A percentile compares a stretch with the other conserved stretches of the same genome.
These are phyloP conservation scores for Troides helena DNA, from an alignment of 2,888 invertebrate genomes.

Conservation along the genomic window DNA sequence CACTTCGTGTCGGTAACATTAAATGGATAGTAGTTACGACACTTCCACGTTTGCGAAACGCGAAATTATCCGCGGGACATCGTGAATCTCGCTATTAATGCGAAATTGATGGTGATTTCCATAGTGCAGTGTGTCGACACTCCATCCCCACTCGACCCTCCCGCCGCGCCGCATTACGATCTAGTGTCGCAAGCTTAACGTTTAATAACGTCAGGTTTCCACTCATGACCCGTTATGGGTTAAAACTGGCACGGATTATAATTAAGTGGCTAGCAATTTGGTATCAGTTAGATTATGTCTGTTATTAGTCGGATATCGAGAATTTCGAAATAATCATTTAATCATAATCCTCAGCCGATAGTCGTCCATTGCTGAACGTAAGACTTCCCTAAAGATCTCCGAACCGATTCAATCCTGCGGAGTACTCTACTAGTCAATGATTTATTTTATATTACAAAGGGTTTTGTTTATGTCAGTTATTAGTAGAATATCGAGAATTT, in stretches of 20 bases:
- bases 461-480: background rate
- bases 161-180: conserved; percentile 25
- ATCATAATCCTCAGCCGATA: too few relatives aligned
- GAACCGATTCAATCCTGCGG: too few relatives aligned
- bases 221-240: conserved; percentile 44
- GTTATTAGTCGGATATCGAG: background rate
- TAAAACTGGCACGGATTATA: conserved; percentile 40
- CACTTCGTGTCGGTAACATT: too few relatives aligned
- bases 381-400: too few relatives aligned
- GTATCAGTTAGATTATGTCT: background rate
- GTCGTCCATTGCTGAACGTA: too few relatives aligned
- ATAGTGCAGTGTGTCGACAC: conserved; percentile 30
- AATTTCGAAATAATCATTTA: background rate
- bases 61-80: conserved; percentile 25
- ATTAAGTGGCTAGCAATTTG: conserved; percentile 15
- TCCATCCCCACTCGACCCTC: background rate
- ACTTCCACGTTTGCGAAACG: conserved; percentile 16
- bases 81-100: conserved; percentile 33
- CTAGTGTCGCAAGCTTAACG: conserved; percentile 40
- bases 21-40: background rate
- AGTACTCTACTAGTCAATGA: too few relatives aligned
- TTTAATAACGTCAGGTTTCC: conserved; percentile 45
- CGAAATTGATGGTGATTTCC: conserved; percentile 34
- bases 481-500: background rate
- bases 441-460: too few relatives aligned